phyloP scores from a whole-genome alignment of 2,113 vertebrate species.

The Sclerurus mexicanus region DNA sequence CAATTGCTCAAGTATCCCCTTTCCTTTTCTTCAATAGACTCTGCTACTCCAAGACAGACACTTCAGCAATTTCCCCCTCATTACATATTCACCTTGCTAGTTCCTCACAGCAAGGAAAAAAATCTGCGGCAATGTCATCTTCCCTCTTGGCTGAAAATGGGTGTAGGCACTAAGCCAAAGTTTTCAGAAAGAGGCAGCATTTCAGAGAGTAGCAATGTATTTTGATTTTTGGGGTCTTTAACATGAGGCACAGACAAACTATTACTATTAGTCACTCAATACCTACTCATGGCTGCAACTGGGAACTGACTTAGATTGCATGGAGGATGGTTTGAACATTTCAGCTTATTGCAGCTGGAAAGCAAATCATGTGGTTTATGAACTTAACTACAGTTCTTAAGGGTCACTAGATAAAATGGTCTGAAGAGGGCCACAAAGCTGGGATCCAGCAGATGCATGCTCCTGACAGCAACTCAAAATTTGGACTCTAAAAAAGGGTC shows the following conservation, averaged over 20 bases:
- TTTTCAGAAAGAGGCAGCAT: background rate
- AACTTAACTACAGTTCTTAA: background rate
- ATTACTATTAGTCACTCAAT: background rate
- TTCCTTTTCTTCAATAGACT: background rate
- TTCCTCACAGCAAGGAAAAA: background rate
- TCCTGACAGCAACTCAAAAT: background rate
- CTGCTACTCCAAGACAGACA: background rate
- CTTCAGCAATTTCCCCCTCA: background rate
- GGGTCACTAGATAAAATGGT: background rate
- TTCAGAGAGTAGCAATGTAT: background rate
- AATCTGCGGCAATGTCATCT: conserved; percentile 21
- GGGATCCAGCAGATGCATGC: background rate
- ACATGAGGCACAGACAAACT: background rate
- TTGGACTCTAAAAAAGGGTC: background rate
- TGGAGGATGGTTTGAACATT: background rate
- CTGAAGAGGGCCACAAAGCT: background rate
- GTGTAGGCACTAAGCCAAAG: conserved; percentile 21
- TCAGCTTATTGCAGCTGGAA: background rate
- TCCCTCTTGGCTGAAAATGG: background rate
- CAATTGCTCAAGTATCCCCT: background rate
- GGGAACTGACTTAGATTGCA: background rate
- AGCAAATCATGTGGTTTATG: background rate
- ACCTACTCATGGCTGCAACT: background rate
- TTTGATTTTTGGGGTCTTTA: background rate
- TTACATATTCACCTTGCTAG: conserved; percentile 35